Base-by-base conservation (phyloP, 2,113 vertebrate species). In the Hipposideros armiger region DNA sequence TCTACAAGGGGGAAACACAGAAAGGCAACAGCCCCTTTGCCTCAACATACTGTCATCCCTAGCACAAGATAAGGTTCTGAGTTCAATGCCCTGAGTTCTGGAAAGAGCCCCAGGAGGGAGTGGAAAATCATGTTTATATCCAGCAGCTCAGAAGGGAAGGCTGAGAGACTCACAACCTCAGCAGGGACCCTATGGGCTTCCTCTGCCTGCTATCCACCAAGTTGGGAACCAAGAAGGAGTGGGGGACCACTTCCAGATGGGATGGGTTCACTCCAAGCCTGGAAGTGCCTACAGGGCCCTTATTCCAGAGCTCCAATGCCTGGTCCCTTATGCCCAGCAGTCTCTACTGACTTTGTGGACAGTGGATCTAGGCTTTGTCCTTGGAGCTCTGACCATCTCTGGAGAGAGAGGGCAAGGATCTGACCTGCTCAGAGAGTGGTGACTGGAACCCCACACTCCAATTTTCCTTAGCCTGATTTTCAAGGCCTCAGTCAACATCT, bases 1-100 rank as follows among this genome's bases (percentile, higher is more conserved):
- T 28, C 42, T 40, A 42, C 42, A 96, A 77, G 15, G 24, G 3
- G 42, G 28, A 70, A 45, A 84, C 40, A 40, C 4, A 93, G 66
- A 85, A 76, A 93, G 82, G 72, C 24, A 40, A 54, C 32, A 40
- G 17, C 28, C n/a, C 26, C 50, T 82, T 50, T 83, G 45, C 42
- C 62, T 84, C 0, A 0, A 20, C 14, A 22, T 0, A 10, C 7
- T 22, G 15, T 60, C 30, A n/a, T 11, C 42, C 40, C n/a, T 26
- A 30, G 45, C 45, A 20, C 3, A 6, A 69, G 78, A 24, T 7
- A 80, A 73, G 45, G 40, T 11, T 91, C 66, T 14, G 15, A 36
- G 26, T 64, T 24, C 88, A 47, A 7, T 26, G 62, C 7, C 40
- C 58, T 5, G 64, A 67, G 13, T 52, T 93, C 81, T 64, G 62